Conservation (phyloP, 2,113 vertebrate genomes). For the Phoxinus phoxinus region DNA sequence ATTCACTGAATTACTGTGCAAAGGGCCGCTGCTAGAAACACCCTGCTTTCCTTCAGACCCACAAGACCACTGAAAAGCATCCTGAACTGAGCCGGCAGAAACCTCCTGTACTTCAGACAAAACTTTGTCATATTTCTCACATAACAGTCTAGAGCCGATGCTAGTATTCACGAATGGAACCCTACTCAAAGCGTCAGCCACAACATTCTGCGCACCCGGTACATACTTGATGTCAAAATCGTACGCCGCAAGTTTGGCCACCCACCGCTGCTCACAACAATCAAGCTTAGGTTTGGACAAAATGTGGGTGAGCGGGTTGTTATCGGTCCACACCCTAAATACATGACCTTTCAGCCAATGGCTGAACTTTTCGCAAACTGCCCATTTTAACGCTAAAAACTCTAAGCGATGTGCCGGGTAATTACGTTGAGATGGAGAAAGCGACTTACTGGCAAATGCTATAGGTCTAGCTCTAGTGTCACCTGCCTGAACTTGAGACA, state of each 20-base stretch:
- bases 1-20: not conserved
- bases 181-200: not conserved
- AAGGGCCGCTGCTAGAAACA: not conserved
- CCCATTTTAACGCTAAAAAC: not conserved
- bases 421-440: conserved; percentile 11
- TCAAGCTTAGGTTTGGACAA: not conserved
- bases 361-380: not conserved
- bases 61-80: not conserved
- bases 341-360: not conserved
- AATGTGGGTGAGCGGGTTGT: not conserved
- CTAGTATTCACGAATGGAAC: not conserved
- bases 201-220: not conserved
- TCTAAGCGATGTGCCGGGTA: conserved; percentile 33
- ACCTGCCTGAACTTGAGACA: not conserved
- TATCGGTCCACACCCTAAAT: not conserved
- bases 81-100: not conserved
- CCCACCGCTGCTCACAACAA: conserved; percentile 14
- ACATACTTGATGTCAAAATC: not conserved
- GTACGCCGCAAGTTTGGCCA: not conserved
- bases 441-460: conserved; percentile 15
- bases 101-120: not conserved
- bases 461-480: not conserved
- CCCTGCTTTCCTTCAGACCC: not conserved
- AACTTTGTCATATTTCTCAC: not conserved
- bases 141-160: not conserved